Evolutionary conservation across 2,113 vertebrate genomes (phyloP), one percentile per base, ranked within the genome.

Genomic region (Barnardius zonarius): DNA sequence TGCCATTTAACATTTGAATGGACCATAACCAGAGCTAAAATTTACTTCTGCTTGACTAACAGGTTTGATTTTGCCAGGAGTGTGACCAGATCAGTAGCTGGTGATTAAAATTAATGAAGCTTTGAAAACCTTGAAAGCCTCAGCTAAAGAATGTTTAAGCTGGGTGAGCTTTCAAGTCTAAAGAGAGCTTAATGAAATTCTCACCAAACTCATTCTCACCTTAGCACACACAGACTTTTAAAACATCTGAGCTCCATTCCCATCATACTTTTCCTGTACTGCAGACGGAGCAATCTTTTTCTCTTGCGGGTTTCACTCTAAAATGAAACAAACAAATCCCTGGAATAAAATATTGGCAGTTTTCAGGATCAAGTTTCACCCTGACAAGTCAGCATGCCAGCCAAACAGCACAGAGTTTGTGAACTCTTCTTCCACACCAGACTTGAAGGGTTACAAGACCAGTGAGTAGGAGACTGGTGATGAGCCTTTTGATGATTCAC

Each of bases 31-130:
- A 68, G 23, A 23, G 49, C 52, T 84, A 90, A 96, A 96, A 94
- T 86, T 90, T 92, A 83, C 51, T 77, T 95, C 43, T 86, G 43
- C 90, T 95, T 93, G 37, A 88, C 55, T 80, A 94, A 67, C 41
- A 81, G 33, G 24, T 88, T 89, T 92, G 73, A 93, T 93, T 96
- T 83, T 81, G 33, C 51, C 23, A 82, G 22, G 16, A 84, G 61
- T 78, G 44, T 84, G 55, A 93, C 43, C 76, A 75, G 48, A 94
- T 86, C 92, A 95, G 79, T 92, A 88, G 57, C 81, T 7, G 13
- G 17, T 86, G 43, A 93, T 86, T 94, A 92, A 91, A 93, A 92
- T 83, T 94, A 94, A 92, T 92, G 93, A 94, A 86, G 76, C 83
- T 81, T 76, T 83, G 76, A 92, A 93, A 94, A 88, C 43, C 46